Base-by-base conservation (phyloP, 2,797 vertebrate species). In the Sternotherus odoratus region DNA sequence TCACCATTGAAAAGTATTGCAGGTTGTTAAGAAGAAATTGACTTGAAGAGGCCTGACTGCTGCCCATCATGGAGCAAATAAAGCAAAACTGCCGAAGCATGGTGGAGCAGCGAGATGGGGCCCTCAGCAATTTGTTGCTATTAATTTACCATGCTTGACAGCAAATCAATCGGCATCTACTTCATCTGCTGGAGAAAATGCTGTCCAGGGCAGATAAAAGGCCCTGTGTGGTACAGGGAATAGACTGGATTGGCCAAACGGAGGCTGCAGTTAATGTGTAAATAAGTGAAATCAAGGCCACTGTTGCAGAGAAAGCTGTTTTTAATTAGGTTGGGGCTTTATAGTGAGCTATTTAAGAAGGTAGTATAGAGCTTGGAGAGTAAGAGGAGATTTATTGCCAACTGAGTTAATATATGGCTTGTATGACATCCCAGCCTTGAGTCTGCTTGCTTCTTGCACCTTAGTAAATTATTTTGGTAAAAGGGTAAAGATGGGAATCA, bases 1-100 rank as follows among this genome's bases (percentile, higher is more conserved):
- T 98, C 98, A 97, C 98, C 98, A 98, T 98, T 98, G 98, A 98
- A 98, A 98, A 98, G 98, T 98, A 98, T 98, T 98, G 98, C 98
- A 98, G 98, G 98, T 99, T 98, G 98, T 99, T 99, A 99, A 99
- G 99, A 98, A 98, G 98, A 99, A 99, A 99, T 99, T 99, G 99
- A 99, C 98, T 99, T 98, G 98, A 98, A 98, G 98, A 98, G 98
- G 98, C 98, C 97, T 98, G 98, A 98, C 98, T 98, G 98, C 98
- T 98, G 98, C 98, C 98, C 98, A 98, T 98, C 98, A 98, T 98
- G 98, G 98, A 98, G 98, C 98, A 98, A 98, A 98, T 98, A 98
- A 98, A 98, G 98, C 98, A 98, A 98, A 98, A 98, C 98, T 98
- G 98, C 98, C 97, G 98, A 98, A 98, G 98, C 98, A 98, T 98